These are phyloP conservation scores for Circaetus cinerascens DNA, from an alignment of 2,113 vertebrate species.

Conservation along the genomic window DNA sequence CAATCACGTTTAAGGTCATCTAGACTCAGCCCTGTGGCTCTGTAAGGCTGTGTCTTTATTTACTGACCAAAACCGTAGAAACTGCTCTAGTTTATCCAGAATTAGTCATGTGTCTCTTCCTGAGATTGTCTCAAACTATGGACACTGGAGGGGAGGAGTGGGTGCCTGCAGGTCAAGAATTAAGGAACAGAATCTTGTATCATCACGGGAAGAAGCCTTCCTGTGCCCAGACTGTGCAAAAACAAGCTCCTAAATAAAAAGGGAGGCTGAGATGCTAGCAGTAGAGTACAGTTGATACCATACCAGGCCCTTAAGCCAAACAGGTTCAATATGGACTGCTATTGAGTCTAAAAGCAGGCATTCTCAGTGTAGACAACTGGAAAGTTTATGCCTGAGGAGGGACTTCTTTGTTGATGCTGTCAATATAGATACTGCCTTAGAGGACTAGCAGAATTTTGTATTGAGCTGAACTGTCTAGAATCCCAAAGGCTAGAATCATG, in stretches of 20 bases:
- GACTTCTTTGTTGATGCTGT: not conserved
- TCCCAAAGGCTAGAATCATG: not conserved
- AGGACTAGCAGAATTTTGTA: not conserved
- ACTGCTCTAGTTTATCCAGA: not conserved
- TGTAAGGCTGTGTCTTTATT: not conserved
- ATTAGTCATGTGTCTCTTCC: not conserved
- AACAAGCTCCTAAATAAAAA: not conserved
- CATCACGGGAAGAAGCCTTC: not conserved
- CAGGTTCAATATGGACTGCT: not conserved
- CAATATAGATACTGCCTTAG: not conserved
- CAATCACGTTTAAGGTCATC: not conserved
- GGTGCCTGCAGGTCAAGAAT: not conserved
- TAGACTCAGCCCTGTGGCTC: not conserved
- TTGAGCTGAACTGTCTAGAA: not conserved
- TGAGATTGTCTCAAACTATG: not conserved
- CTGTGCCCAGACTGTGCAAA: not conserved
- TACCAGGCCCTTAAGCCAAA: not conserved
- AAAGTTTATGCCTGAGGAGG: not conserved
- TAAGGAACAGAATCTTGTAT: not conserved
- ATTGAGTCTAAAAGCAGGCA: not conserved
- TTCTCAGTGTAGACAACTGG: not conserved
- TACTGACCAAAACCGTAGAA: not conserved
- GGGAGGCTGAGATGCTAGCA: not conserved
- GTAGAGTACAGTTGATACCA: not conserved
- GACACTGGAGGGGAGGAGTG: not conserved